Base-by-base conservation (phyloP, 2,113 vertebrate genomes). In the Empidonax traillii region DNA sequence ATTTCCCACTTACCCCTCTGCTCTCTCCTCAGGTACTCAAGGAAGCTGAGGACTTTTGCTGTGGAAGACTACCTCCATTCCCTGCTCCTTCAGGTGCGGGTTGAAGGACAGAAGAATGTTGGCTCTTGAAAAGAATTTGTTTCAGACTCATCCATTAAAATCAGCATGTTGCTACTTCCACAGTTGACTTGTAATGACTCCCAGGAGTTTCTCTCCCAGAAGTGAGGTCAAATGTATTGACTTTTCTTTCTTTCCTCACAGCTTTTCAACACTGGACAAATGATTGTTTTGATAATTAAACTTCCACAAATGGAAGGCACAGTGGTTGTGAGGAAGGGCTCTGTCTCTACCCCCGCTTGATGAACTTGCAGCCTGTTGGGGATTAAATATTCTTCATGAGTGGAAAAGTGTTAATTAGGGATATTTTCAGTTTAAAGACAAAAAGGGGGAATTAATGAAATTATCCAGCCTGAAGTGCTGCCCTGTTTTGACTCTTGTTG, bases 101-200 rank as follows among this genome's bases (percentile, higher is more conserved):
- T 51, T 74, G 73, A 86, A 89, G 68, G 58, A 72, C 66, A 61
- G 76, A 84, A 93, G 73, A 93, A 93, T 81, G 72, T 84, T 88
- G 65, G 72, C 59, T 66, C 55, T 93, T 37, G 37, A 66, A 92
- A 94, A 68, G 89, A 85, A 97, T 94, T 81, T 56, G 22, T 71
- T 96, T 90, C 77, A 92, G 84, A 68, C 52, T 72, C 94, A 92
- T 94, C 76, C 69, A 82, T 94, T 95, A 95, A 92, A 89, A 95
- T 75, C 85, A 84, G 53, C 5, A 13, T 85, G 80, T 87, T 93
- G 80, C 62, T 94, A 61, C 76, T 92, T 96, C 77, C 69, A 94
- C 80, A 79, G 84, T 30, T 87, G 89, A 92, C 62, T 92, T 91
- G 69, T 85, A 78, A 93, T 82, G 89, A 75, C 81, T 94, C 75